Evolutionary conservation across 1,140 invertebrate genomes (phyloP), one percentile per base, ranked within the genome.

Genomic region (Lutraria rhynchaena): DNA sequence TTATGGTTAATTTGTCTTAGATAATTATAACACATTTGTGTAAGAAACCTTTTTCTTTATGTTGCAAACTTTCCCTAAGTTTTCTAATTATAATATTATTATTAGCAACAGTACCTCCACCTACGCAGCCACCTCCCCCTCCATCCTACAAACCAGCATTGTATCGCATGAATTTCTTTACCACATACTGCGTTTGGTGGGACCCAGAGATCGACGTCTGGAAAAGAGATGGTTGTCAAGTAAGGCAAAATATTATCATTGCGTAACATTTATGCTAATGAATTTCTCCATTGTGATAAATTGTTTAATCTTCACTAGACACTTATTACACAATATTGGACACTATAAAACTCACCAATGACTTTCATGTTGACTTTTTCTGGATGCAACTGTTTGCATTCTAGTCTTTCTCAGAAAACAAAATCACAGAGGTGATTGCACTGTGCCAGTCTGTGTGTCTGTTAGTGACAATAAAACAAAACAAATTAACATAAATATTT

Each of bases 101-200:
- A 27, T 24, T 53, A 19, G 1, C 27, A 31, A 11, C 55, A 58
- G 55, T 5, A 17, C 55, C 22, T 1, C 35, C 63, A 35, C 4
- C 55, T 17, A 74, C 70, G 9, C n/a, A 13, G 24, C n/a, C n/a
- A n/a, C 70, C 53, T 0, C 33, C 51, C 17, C 41, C 63, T 5
- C 70, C 70, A 44, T 15, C 17, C 46, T 81, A 84, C 37, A 84
- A 76, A 69, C 71, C 60, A 13, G 83, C 65, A 17, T 27, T 78
- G 0, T 85, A 83, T 74, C 19, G 31, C 41, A 57, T 83, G 27
- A 29, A 57, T 24, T 63, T 81, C 19, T 83, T 85, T 27, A 67
- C 65, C 41, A 82, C 82, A 1, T 78, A 74, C 41, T 85, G 84
- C 60, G 55, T 74, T 13, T 85, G 67, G 67, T 85, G 81, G 81